These are phyloP conservation scores for Megalurothrips usitatus DNA, from an alignment of 2,888 invertebrate species.

Conservation along the genomic window DNA sequence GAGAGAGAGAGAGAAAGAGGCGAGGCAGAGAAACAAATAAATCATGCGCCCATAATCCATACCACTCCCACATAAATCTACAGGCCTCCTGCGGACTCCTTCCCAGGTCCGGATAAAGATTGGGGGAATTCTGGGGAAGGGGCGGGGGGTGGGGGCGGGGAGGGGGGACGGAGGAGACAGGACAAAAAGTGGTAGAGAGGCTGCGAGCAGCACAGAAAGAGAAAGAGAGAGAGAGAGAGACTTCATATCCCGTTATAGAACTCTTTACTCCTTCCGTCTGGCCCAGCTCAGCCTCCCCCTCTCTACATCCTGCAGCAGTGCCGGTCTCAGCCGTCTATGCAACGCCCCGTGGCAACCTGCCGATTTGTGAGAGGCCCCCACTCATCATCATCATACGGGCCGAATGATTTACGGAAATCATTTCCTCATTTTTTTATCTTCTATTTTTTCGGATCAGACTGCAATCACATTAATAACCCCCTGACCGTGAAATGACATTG, in stretches of 20 bases:
- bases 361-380: not conserved
- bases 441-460: not conserved
- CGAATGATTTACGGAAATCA: not conserved
- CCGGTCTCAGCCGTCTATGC: no score
- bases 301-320: not conserved
- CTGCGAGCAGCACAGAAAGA: no score
- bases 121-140: not conserved
- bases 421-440: not conserved
- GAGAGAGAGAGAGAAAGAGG: not conserved
- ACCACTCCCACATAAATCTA: slow-evolving; percentile 25
- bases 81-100: not conserved
- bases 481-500: no score
- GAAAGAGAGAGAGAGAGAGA: no score
- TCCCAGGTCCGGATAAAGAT: not conserved
- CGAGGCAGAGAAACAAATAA: not conserved
- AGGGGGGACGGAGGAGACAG: not conserved
- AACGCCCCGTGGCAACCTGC: not conserved
- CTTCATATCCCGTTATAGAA: no score
- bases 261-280: no score
- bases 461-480: no score
- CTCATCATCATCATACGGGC: not conserved
- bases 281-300: not conserved
- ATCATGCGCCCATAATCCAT: slow-evolving; percentile 17
- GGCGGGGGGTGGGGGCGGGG: not conserved
- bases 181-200: no score